phyloP scores from a whole-genome alignment of 2,888 invertebrate genomes.

The Trachelus iudaicus region DNA sequence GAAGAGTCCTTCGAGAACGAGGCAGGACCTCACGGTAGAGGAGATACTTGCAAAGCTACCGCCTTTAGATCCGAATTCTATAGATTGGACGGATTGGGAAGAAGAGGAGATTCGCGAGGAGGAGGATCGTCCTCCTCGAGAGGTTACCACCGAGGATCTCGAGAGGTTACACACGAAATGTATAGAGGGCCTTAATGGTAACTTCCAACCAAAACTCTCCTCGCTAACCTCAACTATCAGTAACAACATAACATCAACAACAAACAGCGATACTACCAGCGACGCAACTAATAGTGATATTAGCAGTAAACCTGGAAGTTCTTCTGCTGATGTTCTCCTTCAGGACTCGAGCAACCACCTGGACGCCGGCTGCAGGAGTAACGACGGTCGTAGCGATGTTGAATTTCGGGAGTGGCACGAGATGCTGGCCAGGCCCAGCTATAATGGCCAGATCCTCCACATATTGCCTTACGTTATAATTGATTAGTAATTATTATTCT shows the following conservation, averaged over 20 bases:
- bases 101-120: slow-evolving; percentile 31
- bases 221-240: slow-evolving; percentile 25
- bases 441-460: slow-evolving; percentile 83
- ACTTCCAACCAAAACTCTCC: slow-evolving; percentile 55
- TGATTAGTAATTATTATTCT: slow-evolving; percentile 71
- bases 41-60: slow-evolving; percentile 76
- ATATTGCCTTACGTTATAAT: slow-evolving; percentile 97
- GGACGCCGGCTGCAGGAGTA: slow-evolving; percentile 26
- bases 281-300: background rate
- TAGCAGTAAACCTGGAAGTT: background rate
- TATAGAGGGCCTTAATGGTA: slow-evolving; percentile 60
- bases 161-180: slow-evolving; percentile 55
- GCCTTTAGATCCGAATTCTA: slow-evolving; percentile 72
- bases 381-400: slow-evolving; percentile 57
- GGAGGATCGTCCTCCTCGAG: slow-evolving; percentile 35
- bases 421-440: slow-evolving; percentile 79
- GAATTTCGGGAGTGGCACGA: slow-evolving; percentile 94
- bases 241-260: slow-evolving; percentile 7
- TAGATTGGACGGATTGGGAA: slow-evolving; percentile 66
- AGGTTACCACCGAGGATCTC: slow-evolving; percentile 49
- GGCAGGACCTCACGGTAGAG: slow-evolving; percentile 67
- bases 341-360: slow-evolving; percentile 29
- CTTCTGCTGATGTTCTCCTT: background rate
- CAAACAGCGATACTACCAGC: background rate
- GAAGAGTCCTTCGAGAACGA: slow-evolving; percentile 33